Evolutionary conservation across 92 coral and sea anemone species (phyloP).

Genomic region (Porites rus): DNA sequence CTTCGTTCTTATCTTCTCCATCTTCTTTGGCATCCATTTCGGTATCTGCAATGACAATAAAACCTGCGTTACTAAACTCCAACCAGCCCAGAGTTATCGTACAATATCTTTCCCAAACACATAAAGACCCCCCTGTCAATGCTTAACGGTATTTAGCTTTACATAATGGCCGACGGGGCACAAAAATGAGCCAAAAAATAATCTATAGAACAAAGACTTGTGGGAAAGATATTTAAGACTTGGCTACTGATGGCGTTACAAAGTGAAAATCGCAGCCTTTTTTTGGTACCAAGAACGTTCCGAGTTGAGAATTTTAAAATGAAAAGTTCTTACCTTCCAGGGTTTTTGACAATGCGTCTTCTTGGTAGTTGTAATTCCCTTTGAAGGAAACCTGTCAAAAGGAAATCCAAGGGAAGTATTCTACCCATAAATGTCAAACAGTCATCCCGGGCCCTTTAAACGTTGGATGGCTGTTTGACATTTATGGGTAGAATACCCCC

Average conservation of each 20-base stretch:
- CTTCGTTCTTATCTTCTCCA: slow-evolving; percentile 13
- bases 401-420: slow-evolving; percentile 28
- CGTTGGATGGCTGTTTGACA: background rate
- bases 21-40: slow-evolving; percentile 8
- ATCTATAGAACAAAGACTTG: background rate
- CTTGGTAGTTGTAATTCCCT: background rate
- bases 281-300: background rate
- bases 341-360: background rate
- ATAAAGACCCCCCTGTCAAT: background rate
- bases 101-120: background rate
- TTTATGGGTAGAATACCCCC: too few relatives aligned
- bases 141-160: background rate
- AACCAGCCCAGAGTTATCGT: background rate
- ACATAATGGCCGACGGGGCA: background rate
- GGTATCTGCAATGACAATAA: background rate
- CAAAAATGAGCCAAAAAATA: background rate
- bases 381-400: slow-evolving; percentile 26
- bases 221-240: slow-evolving; percentile 3
- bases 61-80: slow-evolving; percentile 8
- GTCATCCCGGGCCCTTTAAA: slow-evolving; percentile 24
- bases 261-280: slow-evolving; percentile 8
- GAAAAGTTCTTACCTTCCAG: slow-evolving; percentile 32
- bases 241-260: slow-evolving; percentile 25
- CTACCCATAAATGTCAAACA: slow-evolving; percentile 23
- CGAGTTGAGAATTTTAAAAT: slow-evolving; percentile 11